Evolutionary conservation across 2,888 invertebrate genomes (phyloP), one percentile per base, ranked within the genome.

Genomic region (Hemithea aestivaria): DNA sequence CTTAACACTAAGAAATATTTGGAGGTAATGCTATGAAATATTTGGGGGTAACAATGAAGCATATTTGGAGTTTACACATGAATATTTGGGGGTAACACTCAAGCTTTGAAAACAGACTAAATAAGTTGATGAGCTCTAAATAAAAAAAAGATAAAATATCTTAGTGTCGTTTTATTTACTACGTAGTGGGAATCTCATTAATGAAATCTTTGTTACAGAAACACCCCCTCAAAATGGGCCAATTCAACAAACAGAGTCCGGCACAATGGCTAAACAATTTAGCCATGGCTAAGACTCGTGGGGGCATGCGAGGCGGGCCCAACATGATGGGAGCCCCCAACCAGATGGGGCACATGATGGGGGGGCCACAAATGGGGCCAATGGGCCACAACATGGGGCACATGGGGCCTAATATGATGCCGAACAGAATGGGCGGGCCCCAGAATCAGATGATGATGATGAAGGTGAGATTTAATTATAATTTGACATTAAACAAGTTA

Each of bases 1-100:
- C 97, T 97, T 1, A 94, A 94, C 53, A 98, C 98, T 30, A 97
- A 97, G 83, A 95, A 96, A 69, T 96, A 96, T 85, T 88, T 98
- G 35, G 97, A 98, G 91, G 94, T 7, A 24, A 7, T 8, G 12
- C n/a, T n/a, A n/a, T n/a, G n/a, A n/a, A n/a, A n/a, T n/a, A n/a
- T n/a, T n/a, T n/a, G n/a, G n/a, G n/a, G n/a, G n/a, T n/a, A n/a
- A n/a, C n/a, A n/a, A n/a, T n/a, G n/a, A n/a, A n/a, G n/a, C n/a
- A n/a, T n/a, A n/a, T n/a, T n/a, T n/a, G n/a, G n/a, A n/a, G n/a
- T n/a, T n/a, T n/a, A n/a, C n/a, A n/a, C n/a, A n/a, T n/a, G n/a
- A n/a, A n/a, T n/a, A n/a, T n/a, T n/a, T n/a, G n/a, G n/a, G n/a
- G n/a, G n/a, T n/a, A n/a, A n/a, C 53, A 98, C 98, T 30, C n/a